A percentile compares a stretch with the other conserved stretches of the same genome.
Conservation (phyloP, 2,888 invertebrate genomes). For the Eudasyphora cyanicolor region DNA sequence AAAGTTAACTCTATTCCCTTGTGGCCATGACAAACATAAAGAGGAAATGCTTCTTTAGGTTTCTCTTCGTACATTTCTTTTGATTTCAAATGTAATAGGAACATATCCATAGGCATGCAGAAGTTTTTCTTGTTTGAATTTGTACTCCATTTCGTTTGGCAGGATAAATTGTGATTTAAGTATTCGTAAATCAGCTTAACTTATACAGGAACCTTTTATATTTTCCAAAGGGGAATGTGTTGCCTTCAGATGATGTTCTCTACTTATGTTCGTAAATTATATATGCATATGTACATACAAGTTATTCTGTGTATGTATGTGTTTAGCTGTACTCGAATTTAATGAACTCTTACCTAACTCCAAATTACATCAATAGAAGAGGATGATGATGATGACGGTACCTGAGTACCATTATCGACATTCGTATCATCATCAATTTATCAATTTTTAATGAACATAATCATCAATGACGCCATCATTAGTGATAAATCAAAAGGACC, state of each 20-base stretch:
- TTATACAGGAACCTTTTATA: slow-evolving; percentile 6
- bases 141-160: neutral
- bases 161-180: slow-evolving; percentile 9
- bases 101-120: slow-evolving; percentile 10
- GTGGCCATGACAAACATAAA: neutral
- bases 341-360: neutral
- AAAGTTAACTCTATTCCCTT: slow-evolving; percentile 5
- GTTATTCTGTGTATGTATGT: neutral
- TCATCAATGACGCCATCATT: slow-evolving; percentile 25
- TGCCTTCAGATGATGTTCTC: neutral
- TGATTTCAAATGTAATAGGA: neutral
- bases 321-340: neutral
- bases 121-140: neutral
- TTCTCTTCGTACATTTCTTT: neutral
- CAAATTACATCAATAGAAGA: neutral
- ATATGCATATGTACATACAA: too few species aligned
- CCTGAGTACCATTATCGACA: too few species aligned
- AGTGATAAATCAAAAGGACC: slow-evolving; percentile 20
- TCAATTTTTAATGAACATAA: slow-evolving; percentile 44
- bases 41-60: neutral
- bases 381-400: neutral
- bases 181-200: slow-evolving; percentile 27
- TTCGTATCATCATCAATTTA: neutral
- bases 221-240: neutral
- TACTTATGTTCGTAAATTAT: neutral